Percentiles rank a stretch among this genome's conserved stretches.
phyloP scores from a whole-genome alignment of 2,797 vertebrate genomes.

The Naso thynnoides region DNA sequence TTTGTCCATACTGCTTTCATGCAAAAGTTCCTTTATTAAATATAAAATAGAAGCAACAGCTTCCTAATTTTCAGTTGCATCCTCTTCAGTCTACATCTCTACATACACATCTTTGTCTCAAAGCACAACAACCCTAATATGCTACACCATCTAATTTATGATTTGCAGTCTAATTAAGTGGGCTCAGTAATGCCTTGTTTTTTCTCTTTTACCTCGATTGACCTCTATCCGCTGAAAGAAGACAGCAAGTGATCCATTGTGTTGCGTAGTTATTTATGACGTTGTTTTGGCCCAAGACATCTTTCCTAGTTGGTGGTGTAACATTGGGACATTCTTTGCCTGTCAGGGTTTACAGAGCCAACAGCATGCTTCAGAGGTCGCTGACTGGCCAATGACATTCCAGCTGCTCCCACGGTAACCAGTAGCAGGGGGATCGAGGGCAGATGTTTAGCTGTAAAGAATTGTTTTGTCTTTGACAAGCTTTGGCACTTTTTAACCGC shows the following conservation, averaged over 20 bases:
- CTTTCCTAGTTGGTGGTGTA: conserved; percentile 62
- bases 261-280: conserved; percentile 55
- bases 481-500: conserved; percentile 47
- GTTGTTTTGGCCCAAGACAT: conserved; percentile 59
- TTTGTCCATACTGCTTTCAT: neutral
- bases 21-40: neutral
- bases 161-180: neutral
- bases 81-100: too few species aligned
- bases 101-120: neutral
- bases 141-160: neutral
- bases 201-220: conserved; percentile 11
- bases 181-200: neutral
- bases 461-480: conserved; percentile 65
- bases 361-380: conserved; percentile 80
- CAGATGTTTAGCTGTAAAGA: conserved; percentile 34
- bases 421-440: conserved; percentile 14
- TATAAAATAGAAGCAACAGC: neutral
- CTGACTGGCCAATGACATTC: conserved; percentile 80
- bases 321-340: conserved; percentile 77
- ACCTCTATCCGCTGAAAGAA: conserved; percentile 30
- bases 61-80: neutral
- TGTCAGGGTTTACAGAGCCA: conserved; percentile 74
- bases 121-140: neutral
- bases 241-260: conserved; percentile 28
- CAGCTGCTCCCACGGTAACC: conserved; percentile 83